Conservation (phyloP, 2,888 invertebrate species). For the Maniola hyperantus region DNA sequence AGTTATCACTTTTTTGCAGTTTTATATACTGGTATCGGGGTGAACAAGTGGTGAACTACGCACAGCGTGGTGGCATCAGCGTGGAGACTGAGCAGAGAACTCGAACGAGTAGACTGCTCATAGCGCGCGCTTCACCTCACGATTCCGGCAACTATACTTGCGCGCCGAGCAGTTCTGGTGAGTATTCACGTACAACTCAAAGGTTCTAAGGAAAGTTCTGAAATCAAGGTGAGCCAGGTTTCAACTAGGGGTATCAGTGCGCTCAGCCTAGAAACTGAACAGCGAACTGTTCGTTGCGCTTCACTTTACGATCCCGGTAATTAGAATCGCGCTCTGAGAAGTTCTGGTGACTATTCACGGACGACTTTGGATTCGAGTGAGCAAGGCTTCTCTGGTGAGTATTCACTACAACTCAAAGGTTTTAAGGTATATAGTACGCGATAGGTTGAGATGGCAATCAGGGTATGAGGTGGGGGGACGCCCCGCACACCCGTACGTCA, state of each 20-base stretch:
- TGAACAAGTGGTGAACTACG: constrained; percentile 91
- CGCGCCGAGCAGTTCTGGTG: constrained; percentile 88
- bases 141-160: constrained; percentile 96
- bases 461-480: too few relatives aligned
- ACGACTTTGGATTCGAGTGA: too few relatives aligned
- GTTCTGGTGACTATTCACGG: constrained; percentile 69
- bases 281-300: too few relatives aligned
- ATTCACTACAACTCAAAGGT: too few relatives aligned
- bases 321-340: constrained; percentile 94
- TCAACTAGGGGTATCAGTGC: too few relatives aligned
- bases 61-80: constrained; percentile 92
- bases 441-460: too few relatives aligned
- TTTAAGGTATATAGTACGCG: too few relatives aligned
- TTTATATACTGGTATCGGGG: constrained; percentile 95
- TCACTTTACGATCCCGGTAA: constrained; percentile 93
- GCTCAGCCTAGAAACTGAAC: too few relatives aligned
- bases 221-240: too few relatives aligned
- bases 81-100: constrained; percentile 93
- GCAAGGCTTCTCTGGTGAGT: constrained; percentile 70
- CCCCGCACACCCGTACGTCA: too few relatives aligned
- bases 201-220: too few relatives aligned
- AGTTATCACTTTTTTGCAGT: constrained; percentile 48
- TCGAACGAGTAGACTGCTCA: constrained; percentile 92
- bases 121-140: constrained; percentile 91
- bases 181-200: background rate